phyloP scores from a whole-genome alignment of 2,113 vertebrate species.

The Oryzias javanicus region DNA sequence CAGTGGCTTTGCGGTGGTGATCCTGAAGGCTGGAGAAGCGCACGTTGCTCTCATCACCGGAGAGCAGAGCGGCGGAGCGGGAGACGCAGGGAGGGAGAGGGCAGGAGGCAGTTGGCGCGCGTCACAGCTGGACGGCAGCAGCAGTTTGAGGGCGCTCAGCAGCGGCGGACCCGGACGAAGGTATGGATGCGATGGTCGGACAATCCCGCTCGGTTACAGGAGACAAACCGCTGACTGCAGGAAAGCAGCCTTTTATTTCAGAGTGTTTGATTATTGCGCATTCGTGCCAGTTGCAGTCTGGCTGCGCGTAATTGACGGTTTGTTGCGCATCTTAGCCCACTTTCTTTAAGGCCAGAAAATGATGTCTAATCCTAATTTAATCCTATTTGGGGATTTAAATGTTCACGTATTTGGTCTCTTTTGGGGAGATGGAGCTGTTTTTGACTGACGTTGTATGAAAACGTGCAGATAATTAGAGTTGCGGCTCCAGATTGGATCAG shows the following conservation, averaged over 20 bases:
- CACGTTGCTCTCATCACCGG: neutral
- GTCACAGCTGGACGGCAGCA: constrained; percentile 71
- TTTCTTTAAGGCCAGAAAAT: neutral
- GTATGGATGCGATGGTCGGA: constrained; percentile 53
- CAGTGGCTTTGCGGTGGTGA: constrained; percentile 3
- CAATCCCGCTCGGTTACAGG: constrained; percentile 10
- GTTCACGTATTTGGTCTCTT: too few species aligned
- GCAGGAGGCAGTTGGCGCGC: constrained; percentile 63
- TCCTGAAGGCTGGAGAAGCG: constrained; percentile 17
- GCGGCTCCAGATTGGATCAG: too few species aligned
- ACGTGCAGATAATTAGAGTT: too few species aligned
- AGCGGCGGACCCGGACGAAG: constrained; percentile 72
- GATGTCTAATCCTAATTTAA: neutral
- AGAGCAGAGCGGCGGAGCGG: constrained; percentile 18
- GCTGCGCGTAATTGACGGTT: constrained; percentile 31
- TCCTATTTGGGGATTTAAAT: neutral
- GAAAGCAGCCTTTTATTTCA: neutral
- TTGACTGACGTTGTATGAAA: too few species aligned
- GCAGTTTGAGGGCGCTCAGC: constrained; percentile 66
- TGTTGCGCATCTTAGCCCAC: constrained; percentile 13
- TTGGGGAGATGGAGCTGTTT: too few species aligned
- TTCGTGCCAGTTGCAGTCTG: neutral
- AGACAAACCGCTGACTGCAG: constrained; percentile 10
- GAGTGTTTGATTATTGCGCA: neutral
- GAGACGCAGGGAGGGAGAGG: constrained; percentile 26